Evolutionary conservation across 2,888 invertebrate genomes (phyloP).

Genomic region (Argyresthia goedartella): DNA sequence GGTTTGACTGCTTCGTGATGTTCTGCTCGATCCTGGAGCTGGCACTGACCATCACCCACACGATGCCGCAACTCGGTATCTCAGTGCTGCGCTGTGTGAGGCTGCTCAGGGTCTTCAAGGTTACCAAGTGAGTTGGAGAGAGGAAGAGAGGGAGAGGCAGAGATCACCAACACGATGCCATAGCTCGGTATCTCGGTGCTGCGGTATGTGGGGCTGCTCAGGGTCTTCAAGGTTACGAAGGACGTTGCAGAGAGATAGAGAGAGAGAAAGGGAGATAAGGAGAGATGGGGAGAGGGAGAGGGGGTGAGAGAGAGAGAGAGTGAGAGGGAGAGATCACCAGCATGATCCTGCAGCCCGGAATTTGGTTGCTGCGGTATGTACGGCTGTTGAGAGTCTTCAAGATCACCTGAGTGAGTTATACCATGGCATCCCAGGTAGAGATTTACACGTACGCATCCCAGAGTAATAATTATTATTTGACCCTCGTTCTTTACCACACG

Average conservation of each 20-base stretch:
- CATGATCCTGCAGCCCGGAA: slow-evolving; percentile 96
- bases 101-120: slow-evolving; percentile 96
- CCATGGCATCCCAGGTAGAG: too few species aligned
- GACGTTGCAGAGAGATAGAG: too few species aligned
- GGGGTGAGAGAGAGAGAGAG: too few species aligned
- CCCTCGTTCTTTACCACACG: too few species aligned
- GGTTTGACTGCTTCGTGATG: slow-evolving; percentile 99
- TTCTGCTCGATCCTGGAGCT: slow-evolving; percentile 97
- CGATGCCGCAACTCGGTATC: slow-evolving; percentile 97
- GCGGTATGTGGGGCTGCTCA: slow-evolving; percentile 94
- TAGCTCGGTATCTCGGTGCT: slow-evolving; percentile 98
- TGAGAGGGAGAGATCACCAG: too few species aligned
- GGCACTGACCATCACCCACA: slow-evolving; percentile 84
- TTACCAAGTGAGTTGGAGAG: slow-evolving; percentile 95
- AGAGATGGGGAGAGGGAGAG: too few species aligned
- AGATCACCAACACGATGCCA: slow-evolving; percentile 90
- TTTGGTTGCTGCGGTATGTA: slow-evolving; percentile 97
- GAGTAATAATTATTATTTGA: too few species aligned
- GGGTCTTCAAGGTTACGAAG: slow-evolving; percentile 99
- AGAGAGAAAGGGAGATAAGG: too few species aligned
- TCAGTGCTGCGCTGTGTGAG: slow-evolving; percentile 98
- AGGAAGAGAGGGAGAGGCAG: too few species aligned
- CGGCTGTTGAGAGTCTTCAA: slow-evolving; percentile 97
- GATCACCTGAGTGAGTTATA: too few species aligned
- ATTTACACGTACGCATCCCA: too few species aligned